A percentile compares a stretch with the other conserved stretches of the same genome.
Conservation (phyloP, 2,888 invertebrate genomes). For the Malthinus seriepunctatus region DNA sequence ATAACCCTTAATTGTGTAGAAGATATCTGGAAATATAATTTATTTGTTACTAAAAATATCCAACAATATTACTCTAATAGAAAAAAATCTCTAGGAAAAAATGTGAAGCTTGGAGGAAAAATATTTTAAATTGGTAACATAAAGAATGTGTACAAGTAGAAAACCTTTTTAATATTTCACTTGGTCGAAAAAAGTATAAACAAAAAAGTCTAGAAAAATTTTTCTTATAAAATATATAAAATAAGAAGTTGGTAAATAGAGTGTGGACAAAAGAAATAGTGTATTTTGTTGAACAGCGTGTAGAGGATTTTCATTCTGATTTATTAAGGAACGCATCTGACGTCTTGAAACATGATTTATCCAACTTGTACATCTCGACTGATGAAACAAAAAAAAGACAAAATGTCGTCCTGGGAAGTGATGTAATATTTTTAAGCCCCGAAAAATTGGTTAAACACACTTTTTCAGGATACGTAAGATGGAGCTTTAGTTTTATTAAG, state of each 20-base stretch:
- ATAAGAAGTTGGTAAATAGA: slow-evolving; percentile 16
- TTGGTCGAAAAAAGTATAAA: too few species aligned
- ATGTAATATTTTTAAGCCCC: slow-evolving; percentile 1
- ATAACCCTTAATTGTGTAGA: too few species aligned
- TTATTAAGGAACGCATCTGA: slow-evolving; percentile 24
- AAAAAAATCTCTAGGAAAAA: too few species aligned
- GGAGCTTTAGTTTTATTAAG: background rate
- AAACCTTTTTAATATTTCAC: too few species aligned
- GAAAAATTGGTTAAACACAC: background rate
- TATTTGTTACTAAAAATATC: too few species aligned
- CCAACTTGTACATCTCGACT: slow-evolving; percentile 12
- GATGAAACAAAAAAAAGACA: slow-evolving; percentile 16
- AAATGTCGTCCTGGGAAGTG: slow-evolving; percentile 5
- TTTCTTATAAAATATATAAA: slow-evolving; percentile 6
- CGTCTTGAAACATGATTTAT: slow-evolving; percentile 25
- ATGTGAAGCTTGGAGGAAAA: too few species aligned
- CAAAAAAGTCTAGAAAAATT: too few species aligned
- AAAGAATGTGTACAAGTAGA: too few species aligned
- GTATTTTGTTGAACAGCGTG: slow-evolving; percentile 15
- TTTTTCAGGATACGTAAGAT: too few species aligned
- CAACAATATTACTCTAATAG: too few species aligned
- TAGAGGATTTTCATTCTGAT: slow-evolving; percentile 20
- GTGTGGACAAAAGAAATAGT: slow-evolving; percentile 19
- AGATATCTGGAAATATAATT: too few species aligned
- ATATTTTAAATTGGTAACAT: too few species aligned